Evolutionary conservation across 2,797 vertebrate genomes (phyloP).

Genomic region (Odontamblyopus rebecca): DNA sequence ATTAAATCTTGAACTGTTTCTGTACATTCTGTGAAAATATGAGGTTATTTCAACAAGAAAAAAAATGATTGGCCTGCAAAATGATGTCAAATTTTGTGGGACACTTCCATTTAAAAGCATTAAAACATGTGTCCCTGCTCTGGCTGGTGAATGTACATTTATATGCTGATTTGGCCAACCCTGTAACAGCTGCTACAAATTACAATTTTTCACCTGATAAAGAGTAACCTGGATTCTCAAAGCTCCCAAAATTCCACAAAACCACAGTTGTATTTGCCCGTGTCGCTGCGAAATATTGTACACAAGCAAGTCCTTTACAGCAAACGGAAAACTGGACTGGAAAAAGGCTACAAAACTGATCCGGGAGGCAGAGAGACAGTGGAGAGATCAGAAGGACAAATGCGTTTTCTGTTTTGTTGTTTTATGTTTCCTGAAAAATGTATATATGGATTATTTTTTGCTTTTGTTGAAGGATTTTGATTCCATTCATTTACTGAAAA

Average conservation of each 20-base stretch:
- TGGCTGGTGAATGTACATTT: conserved; percentile 12
- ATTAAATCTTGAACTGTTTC: too few species aligned
- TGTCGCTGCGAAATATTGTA: conserved; percentile 45
- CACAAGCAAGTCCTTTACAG: conserved; percentile 55
- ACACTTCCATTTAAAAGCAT: not conserved
- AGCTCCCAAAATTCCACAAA: conserved; percentile 61
- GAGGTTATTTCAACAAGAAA: too few species aligned
- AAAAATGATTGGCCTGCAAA: too few species aligned
- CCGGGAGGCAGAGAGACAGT: conserved; percentile 5
- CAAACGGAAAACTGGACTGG: conserved; percentile 23
- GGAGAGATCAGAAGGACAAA: conserved; percentile 53
- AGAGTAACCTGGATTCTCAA: conserved; percentile 77
- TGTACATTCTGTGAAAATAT: too few species aligned
- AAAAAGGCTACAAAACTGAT: conserved; percentile 33
- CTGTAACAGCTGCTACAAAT: conserved; percentile 78
- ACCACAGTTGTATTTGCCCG: conserved; percentile 51
- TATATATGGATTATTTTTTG: conserved; percentile 32
- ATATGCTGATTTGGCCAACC: conserved; percentile 68
- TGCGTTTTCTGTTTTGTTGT: not conserved
- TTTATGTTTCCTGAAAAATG: conserved; percentile 65
- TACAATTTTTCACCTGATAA: conserved; percentile 77
- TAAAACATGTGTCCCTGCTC: not conserved
- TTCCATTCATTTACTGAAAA: not conserved
- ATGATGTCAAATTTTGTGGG: too few species aligned
- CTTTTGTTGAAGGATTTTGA: not conserved